Evolutionary conservation across 1,140 invertebrate species (phyloP).

Genomic region (Drosophila sulfurigaster): DNA sequence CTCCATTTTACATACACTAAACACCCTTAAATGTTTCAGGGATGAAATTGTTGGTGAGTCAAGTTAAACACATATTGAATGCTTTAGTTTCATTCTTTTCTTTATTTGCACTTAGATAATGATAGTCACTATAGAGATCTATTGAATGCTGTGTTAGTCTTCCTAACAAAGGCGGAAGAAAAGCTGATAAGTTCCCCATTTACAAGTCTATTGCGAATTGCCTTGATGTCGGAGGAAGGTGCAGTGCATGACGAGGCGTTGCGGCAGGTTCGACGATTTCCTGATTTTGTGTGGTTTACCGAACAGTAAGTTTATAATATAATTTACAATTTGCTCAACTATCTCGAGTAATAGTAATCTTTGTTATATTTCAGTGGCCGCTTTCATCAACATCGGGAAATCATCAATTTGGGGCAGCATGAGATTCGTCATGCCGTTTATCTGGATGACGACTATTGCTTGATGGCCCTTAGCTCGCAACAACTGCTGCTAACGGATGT

Average conservation of each 20-base stretch:
- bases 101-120: conserved; percentile 44
- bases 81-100: neutral
- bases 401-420: conserved; percentile 61
- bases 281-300: conserved; percentile 68
- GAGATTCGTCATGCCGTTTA: conserved; percentile 52
- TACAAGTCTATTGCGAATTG: conserved; percentile 86
- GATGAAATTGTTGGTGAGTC: conserved; percentile 82
- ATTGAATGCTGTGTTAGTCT: conserved; percentile 81
- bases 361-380: conserved; percentile 52
- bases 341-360: too few species aligned
- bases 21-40: conserved; percentile 87
- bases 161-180: conserved; percentile 85
- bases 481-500: conserved; percentile 64
- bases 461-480: conserved; percentile 59
- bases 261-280: conserved; percentile 74
- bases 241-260: conserved; percentile 82
- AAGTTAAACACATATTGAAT: neutral
- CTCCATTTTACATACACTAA: conserved; percentile 86
- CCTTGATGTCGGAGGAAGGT: conserved; percentile 82
- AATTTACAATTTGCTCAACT: neutral
- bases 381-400: conserved; percentile 77
- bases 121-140: conserved; percentile 72
- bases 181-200: conserved; percentile 65
- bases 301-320: conserved; percentile 59
- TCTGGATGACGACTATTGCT: conserved; percentile 62